These are phyloP conservation scores for Prietella phreatophila DNA, from an alignment of 2,113 vertebrate species.

Conservation along the genomic window DNA sequence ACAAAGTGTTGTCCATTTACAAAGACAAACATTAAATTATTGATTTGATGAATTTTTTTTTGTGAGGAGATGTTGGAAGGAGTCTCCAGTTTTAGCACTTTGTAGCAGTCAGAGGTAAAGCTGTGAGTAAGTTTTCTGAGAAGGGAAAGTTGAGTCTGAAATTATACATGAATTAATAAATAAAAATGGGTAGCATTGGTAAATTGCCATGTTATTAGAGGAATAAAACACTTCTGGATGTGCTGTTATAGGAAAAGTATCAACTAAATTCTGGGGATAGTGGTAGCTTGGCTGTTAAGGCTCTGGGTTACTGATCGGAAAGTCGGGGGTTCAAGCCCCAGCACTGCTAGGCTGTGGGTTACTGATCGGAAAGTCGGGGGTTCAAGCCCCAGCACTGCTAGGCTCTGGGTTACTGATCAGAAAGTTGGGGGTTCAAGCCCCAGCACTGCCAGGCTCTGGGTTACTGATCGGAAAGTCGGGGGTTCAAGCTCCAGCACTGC, in stretches of 20 bases:
- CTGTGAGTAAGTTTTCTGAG: background rate
- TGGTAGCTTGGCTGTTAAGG: no score
- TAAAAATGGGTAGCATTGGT: background rate
- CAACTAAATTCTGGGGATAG: no score
- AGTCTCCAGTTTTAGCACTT: background rate
- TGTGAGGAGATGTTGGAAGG: background rate
- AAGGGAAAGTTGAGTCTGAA: background rate
- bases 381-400: no score
- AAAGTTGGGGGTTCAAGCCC: no score
- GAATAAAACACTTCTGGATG: background rate
- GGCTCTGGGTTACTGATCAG: no score
- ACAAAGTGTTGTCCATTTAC: background rate
- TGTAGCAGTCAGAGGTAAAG: background rate
- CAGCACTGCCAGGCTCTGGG: no score
- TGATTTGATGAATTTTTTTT: background rate
- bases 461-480: no score
- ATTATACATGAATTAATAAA: background rate
- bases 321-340: no score
- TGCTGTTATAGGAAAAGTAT: background rate
- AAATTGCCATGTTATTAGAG: background rate
- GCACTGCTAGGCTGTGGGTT: no score
- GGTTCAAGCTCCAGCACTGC: no score
- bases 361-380: no score
- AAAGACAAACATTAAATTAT: background rate
- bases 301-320: no score